These are phyloP conservation scores for Sussaba pulchella DNA, from an alignment of 2,888 invertebrate species.

Conservation along the genomic window DNA sequence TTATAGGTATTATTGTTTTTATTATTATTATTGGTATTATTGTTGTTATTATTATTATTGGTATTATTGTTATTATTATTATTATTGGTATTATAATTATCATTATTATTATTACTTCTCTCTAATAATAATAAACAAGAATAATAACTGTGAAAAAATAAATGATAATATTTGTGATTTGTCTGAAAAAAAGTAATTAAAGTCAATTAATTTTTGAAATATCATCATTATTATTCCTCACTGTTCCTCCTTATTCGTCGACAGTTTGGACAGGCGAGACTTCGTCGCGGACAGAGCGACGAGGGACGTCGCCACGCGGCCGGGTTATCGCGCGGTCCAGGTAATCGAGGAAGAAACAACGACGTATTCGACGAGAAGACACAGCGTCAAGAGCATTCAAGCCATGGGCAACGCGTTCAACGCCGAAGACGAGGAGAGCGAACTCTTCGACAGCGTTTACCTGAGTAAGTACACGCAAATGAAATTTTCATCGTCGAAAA, in stretches of 20 bases:
- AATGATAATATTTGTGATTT: no score
- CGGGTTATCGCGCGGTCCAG: constrained; percentile 67
- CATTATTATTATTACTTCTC: no score
- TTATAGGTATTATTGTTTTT: no score
- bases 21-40: no score
- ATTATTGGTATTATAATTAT: no score
- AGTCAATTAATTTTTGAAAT: no score
- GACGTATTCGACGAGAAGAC: constrained; percentile 73
- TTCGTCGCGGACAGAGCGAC: constrained; percentile 64
- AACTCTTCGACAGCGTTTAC: constrained; percentile 93
- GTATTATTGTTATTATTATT: no score
- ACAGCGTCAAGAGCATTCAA: constrained; percentile 80
- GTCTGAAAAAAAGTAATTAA: no score
- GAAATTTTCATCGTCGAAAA: background rate
- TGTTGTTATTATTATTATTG: no score
- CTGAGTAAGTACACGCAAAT: constrained; percentile 82
- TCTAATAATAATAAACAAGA: no score
- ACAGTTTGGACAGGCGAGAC: constrained; percentile 74
- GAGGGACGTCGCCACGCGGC: constrained; percentile 47
- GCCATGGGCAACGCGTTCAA: constrained; percentile 82
- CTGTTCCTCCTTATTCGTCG: background rate
- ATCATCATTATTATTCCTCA: no score
- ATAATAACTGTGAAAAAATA: no score
- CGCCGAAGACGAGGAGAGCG: constrained; percentile 93
- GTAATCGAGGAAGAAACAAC: constrained; percentile 75